Base-by-base conservation (phyloP, 2,797 vertebrate species). In the Aeoliscus strigatus region DNA sequence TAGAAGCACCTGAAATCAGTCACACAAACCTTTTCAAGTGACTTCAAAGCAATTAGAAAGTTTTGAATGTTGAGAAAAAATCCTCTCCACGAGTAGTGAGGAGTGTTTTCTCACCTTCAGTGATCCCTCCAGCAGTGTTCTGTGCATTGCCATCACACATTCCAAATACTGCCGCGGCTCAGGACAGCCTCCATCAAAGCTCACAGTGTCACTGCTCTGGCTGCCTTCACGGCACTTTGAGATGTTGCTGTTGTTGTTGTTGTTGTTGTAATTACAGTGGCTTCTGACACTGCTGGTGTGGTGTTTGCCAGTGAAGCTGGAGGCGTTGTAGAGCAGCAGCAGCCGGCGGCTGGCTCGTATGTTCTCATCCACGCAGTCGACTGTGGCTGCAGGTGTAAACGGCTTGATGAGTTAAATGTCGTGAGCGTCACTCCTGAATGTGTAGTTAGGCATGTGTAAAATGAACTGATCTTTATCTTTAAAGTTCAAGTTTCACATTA, bases 291-390 rank as follows among this genome's bases (percentile, higher is more conserved):
- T 69, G 51, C 37, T 72, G 28, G 11, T 40, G n/a, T n/a, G n/a
- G n/a, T n/a, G n/a, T n/a, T n/a, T n/a, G n/a, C n/a, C n/a, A n/a
- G n/a, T n/a, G 51, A 86, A 87, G 2, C 79, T 80, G 21, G 79
- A 77, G 28, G 80, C 77, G 0, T 65, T 75, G 57, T 90, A 91
- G 55, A 97, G 64, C 45, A 98, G 80, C 3, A 98, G 87, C 31
- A 98, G 69, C 21, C 91, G 87, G 39, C 93, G 91, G 37, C 94
- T 94, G 72, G 86, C 86, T 48, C 36, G 84, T 14, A 98, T 83
- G 31, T 88, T 91, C 57, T 93, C 88, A 39, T 93, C 86, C 12
- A 90, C 80, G 0, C 87, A 47, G 4, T 90, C 89, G 25, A 89
- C 61, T 1, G 86, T 25, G 44, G 91, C 96, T 98, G 80, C 18